phyloP scores from a whole-genome alignment of 1,140 invertebrate genomes.

The Scylla paramamosain region DNA sequence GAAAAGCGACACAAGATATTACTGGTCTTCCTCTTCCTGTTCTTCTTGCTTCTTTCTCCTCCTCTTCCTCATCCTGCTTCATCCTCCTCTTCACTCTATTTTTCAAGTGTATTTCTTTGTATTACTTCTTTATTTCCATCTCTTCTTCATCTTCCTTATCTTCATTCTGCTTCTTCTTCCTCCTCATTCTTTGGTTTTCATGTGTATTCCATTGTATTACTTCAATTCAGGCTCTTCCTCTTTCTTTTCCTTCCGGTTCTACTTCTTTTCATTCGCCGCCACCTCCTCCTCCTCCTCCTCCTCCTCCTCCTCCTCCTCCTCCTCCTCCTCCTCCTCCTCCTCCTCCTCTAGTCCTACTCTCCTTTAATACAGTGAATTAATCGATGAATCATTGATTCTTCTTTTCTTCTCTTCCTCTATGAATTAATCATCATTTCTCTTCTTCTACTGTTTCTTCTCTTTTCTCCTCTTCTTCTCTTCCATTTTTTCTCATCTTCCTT shows the following conservation, averaged over 20 bases:
- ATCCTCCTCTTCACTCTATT: not conserved
- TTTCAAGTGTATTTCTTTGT: no score
- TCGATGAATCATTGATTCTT: not conserved
- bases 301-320: not conserved
- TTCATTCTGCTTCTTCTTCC: not conserved
- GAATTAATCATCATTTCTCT: not conserved
- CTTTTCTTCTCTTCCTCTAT: not conserved
- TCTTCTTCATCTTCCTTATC: not conserved
- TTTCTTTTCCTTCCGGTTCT: not conserved
- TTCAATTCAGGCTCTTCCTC: not conserved
- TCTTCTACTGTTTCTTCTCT: not conserved
- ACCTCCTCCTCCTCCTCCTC: constrained; percentile 7
- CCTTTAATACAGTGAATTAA: not conserved
- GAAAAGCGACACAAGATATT: no score
- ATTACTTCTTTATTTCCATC: not conserved
- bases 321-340: not conserved
- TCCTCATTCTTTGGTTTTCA: not conserved
- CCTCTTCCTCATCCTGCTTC: not conserved
- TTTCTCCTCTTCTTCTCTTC: not conserved
- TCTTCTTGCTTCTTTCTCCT: not conserved
- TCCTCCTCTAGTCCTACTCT: not conserved
- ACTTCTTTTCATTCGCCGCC: constrained; percentile 34
- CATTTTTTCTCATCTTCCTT: not conserved
- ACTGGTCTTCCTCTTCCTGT: constrained; percentile 29
- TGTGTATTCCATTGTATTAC: not conserved